Conservation (phyloP, 2,888 invertebrate genomes). For the Eremobia ochroleuca region DNA sequence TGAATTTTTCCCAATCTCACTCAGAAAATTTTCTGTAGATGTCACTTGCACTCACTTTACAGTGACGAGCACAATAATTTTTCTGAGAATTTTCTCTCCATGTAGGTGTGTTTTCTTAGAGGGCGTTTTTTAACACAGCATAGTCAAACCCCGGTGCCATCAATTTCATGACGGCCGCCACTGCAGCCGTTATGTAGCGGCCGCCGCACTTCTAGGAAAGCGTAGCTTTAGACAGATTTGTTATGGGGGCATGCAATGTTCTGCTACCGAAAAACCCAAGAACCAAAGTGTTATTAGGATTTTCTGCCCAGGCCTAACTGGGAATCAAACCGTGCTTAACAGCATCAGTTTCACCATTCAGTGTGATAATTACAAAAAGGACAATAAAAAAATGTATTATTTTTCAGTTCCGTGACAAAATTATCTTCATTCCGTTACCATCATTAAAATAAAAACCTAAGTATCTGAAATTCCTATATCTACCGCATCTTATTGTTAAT, state of each 20-base stretch:
- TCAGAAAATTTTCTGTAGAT: too few species aligned
- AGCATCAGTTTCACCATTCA: neutral
- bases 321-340: neutral
- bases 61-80: too few species aligned
- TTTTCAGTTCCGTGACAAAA: neutral
- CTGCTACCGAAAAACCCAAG: neutral
- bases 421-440: neutral
- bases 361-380: neutral
- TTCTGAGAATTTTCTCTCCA: too few species aligned
- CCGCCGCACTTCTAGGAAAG: too few species aligned
- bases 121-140: neutral
- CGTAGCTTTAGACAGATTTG: neutral
- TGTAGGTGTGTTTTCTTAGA: too few species aligned
- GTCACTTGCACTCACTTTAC: too few species aligned
- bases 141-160: neutral
- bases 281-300: neutral
- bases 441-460: neutral
- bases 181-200: too few species aligned
- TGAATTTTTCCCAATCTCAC: too few species aligned
- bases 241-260: neutral
- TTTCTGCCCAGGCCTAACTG: neutral
- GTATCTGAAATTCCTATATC: neutral
- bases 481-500: constrained; percentile 5
- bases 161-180: neutral
- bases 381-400: too few species aligned